A percentile compares a stretch with the other conserved stretches of the same genome.
These are phyloP conservation scores for Schizaphis graminum DNA, from an alignment of 2,888 invertebrate genomes.

Conservation along the genomic window DNA sequence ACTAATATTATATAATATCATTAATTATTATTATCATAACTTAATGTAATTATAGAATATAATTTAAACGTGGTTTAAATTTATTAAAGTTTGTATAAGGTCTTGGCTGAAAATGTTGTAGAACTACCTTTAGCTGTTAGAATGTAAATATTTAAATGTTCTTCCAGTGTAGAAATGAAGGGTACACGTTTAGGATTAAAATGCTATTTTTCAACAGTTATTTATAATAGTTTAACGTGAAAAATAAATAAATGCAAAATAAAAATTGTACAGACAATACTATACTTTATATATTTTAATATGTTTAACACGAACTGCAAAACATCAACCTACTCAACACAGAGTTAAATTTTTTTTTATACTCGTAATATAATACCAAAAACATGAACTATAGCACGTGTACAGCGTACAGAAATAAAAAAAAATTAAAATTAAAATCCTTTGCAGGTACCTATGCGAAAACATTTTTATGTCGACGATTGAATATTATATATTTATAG, in stretches of 20 bases:
- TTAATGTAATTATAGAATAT: not conserved
- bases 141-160: not conserved
- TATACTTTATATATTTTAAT: not conserved
- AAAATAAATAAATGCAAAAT: constrained; percentile 1
- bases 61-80: constrained; percentile 2
- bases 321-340: not conserved
- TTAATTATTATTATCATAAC: not conserved
- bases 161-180: not conserved
- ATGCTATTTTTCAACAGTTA: not conserved
- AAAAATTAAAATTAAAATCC: not conserved
- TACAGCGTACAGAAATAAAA: not conserved
- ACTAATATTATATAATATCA: not conserved
- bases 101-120: not conserved
- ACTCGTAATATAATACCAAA: not conserved
- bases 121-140: not conserved
- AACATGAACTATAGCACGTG: constrained; percentile 2
- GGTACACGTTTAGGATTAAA: constrained; percentile 19
- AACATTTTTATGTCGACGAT: not conserved
- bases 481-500: not conserved
- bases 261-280: not conserved
- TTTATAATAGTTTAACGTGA: not conserved
- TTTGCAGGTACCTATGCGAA: not conserved
- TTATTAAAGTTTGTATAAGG: not conserved
- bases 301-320: not conserved
- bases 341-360: not conserved